phyloP scores from a whole-genome alignment of 2,888 invertebrate genomes.

The Dicycla oo region DNA sequence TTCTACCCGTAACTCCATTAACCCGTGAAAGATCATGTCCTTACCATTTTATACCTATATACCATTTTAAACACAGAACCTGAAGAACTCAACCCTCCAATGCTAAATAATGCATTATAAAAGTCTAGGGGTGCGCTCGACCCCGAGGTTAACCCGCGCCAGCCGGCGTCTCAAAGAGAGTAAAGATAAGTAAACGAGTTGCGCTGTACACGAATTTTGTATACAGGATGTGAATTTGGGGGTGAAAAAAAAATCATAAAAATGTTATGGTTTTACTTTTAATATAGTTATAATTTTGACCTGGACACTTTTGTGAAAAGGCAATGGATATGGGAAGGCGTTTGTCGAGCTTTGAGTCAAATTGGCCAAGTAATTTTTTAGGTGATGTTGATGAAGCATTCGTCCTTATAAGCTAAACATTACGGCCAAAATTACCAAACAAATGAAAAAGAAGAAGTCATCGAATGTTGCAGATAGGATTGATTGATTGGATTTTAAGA shows the following conservation, averaged over 20 bases:
- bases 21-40: constrained; percentile 17
- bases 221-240: constrained; percentile 71
- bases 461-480: not conserved
- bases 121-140: constrained; percentile 71
- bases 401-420: not conserved
- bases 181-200: constrained; percentile 85
- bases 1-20: not conserved
- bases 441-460: not conserved
- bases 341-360: not conserved
- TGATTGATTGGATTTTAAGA: no score
- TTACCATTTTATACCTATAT: constrained; percentile 35
- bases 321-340: not conserved
- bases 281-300: not conserved
- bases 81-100: constrained; percentile 64
- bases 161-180: constrained; percentile 74
- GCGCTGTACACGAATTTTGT: constrained; percentile 65
- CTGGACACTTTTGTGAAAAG: not conserved
- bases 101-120: constrained; percentile 81
- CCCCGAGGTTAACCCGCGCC: constrained; percentile 59
- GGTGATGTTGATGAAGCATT: not conserved
- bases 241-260: not conserved
- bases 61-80: constrained; percentile 45
- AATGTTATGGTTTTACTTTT: not conserved
- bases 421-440: not conserved
- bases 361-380: not conserved